Evolutionary conservation across 2,888 invertebrate species (phyloP).

Genomic region (Xylota segnis): DNA sequence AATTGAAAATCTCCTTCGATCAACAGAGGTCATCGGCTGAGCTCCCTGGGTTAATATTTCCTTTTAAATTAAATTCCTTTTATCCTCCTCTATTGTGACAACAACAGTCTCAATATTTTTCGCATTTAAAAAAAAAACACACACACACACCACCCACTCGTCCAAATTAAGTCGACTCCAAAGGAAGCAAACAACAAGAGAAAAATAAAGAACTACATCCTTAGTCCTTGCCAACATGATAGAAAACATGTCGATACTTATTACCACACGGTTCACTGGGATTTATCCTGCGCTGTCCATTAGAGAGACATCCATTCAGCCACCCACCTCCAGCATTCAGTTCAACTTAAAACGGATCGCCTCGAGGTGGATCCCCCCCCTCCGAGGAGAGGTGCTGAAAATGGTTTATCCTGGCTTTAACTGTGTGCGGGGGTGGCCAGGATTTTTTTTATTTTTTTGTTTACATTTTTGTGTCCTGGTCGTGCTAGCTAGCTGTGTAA

Average conservation of each 20-base stretch:
- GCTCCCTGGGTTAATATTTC: background rate
- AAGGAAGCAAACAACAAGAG: slow-evolving; percentile 25
- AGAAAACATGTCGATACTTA: slow-evolving; percentile 67
- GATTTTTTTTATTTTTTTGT: slow-evolving; percentile 11
- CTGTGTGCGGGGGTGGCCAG: slow-evolving; percentile 6
- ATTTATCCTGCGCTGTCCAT: slow-evolving; percentile 55
- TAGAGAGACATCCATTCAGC: slow-evolving; percentile 36
- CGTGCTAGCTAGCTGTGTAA: slow-evolving; percentile 29
- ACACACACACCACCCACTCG: background rate
- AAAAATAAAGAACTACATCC: slow-evolving; percentile 19
- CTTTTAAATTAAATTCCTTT: slow-evolving; percentile 18
- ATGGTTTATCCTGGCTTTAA: slow-evolving; percentile 57
- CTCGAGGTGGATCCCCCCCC: slow-evolving; percentile 57
- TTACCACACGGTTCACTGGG: slow-evolving; percentile 66
- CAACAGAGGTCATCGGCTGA: background rate
- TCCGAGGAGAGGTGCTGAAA: slow-evolving; percentile 43
- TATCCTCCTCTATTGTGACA: slow-evolving; percentile 43
- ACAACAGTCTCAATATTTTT: slow-evolving; percentile 37
- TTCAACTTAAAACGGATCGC: slow-evolving; percentile 51
- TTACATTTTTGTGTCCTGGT: slow-evolving; percentile 40
- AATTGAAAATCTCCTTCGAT: background rate
- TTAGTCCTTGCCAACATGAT: slow-evolving; percentile 31
- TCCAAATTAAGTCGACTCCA: slow-evolving; percentile 58
- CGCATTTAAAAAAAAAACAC: slow-evolving; percentile 2
- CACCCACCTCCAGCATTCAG: background rate